Percentiles rank a stretch among this genome's conserved stretches.
phyloP scores from a whole-genome alignment of 2,797 vertebrate species.

The Mormyrops attenuatus region DNA sequence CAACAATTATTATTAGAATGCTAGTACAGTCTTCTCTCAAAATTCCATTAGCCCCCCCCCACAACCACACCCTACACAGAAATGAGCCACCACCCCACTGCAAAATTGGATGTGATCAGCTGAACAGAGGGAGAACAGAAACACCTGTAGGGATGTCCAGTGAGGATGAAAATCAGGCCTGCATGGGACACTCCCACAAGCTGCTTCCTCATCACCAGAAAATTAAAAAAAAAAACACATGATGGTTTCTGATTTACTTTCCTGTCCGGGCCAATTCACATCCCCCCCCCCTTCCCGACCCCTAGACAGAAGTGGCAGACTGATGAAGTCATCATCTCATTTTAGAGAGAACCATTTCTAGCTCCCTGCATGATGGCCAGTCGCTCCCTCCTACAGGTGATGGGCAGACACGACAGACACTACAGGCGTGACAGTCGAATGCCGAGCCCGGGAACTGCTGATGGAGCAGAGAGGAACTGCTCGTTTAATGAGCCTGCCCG shows the following conservation, averaged over 20 bases:
- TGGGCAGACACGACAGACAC: background rate
- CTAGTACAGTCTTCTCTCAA: background rate
- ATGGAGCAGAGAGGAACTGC: background rate
- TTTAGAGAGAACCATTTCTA: background rate
- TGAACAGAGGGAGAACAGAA: background rate
- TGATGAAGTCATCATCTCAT: conserved; percentile 1
- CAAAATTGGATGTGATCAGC: background rate
- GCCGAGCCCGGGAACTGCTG: background rate
- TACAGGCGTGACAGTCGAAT: background rate
- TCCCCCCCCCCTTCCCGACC: background rate
- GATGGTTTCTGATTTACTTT: background rate
- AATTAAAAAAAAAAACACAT: background rate
- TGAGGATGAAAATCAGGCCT: background rate
- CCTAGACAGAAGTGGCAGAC: background rate
- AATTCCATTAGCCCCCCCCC: background rate
- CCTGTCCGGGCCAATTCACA: background rate
- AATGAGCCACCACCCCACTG: background rate
- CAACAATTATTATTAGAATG: background rate
- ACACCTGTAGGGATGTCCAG: background rate
- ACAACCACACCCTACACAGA: background rate
- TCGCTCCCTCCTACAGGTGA: background rate
- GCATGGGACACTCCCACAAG: background rate
- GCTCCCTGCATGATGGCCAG: background rate
- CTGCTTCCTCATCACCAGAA: background rate
- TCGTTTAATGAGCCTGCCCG: background rate